phyloP scores from a whole-genome alignment of 92 coral and sea anemone genomes.

The Montipora capitata region DNA sequence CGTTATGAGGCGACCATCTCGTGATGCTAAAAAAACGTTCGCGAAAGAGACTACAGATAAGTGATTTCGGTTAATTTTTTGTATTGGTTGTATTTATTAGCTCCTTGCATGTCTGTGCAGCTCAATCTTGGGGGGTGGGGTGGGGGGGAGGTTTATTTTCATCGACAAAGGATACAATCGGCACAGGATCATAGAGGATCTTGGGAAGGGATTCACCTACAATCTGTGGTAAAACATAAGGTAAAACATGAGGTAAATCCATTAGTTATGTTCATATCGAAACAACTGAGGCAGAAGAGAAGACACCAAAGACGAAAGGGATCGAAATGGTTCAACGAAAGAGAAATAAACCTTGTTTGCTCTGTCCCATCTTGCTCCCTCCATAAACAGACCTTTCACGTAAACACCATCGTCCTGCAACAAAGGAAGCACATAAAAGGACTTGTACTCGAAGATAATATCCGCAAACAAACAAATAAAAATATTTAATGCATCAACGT shows the following conservation, averaged over 20 bases:
- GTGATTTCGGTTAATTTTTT: no score
- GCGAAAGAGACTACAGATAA: no score
- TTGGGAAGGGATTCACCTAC: constrained; percentile 97
- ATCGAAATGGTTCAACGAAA: not conserved
- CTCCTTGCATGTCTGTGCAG: no score
- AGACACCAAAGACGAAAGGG: not conserved
- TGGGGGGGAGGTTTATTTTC: not conserved
- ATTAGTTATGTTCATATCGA: not conserved
- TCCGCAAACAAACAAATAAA: not conserved
- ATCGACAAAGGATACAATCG: constrained; percentile 90
- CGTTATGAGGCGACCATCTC: no score
- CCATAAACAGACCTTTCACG: constrained; percentile 95
- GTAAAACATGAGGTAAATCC: not conserved
- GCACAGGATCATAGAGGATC: constrained; percentile 93
- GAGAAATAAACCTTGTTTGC: constrained; percentile 66
- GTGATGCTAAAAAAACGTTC: no score
- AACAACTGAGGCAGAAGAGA: not conserved
- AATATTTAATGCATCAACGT: no score
- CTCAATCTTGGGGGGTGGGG: no score
- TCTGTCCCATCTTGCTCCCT: constrained; percentile 98
- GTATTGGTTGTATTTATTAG: no score
- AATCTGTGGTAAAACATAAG: constrained; percentile 58
- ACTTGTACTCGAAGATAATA: not conserved
- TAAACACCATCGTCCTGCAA: constrained; percentile 94
- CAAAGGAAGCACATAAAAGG: not conserved